A percentile compares a stretch with the other conserved stretches of the same genome.
phyloP scores from a whole-genome alignment of 1,140 invertebrate species.

The Galleria mellonella region DNA sequence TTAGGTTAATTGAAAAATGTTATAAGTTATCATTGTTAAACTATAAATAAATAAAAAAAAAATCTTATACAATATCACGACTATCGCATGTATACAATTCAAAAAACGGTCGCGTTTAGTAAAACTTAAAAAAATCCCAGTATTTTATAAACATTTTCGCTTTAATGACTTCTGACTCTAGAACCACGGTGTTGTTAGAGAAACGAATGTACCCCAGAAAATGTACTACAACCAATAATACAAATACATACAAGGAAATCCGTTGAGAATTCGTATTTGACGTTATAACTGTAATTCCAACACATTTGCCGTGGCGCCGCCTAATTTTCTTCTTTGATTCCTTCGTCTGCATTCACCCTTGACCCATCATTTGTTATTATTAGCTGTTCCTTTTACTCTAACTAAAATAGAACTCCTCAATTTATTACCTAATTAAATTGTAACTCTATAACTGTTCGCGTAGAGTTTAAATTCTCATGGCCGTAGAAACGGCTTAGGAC shows the following conservation, averaged over 20 bases:
- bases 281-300: conserved; percentile 9
- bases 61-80: too few species aligned
- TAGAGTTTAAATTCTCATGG: not conserved
- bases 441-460: not conserved
- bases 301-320: conserved; percentile 14
- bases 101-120: too few species aligned
- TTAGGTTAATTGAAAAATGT: too few species aligned
- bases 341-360: conserved; percentile 48
- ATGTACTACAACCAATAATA: not conserved
- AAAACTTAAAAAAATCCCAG: too few species aligned
- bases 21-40: too few species aligned
- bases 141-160: too few species aligned
- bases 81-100: too few species aligned
- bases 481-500: not conserved
- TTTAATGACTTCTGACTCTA: too few species aligned
- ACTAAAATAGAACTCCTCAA: conserved; percentile 16
- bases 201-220: too few species aligned
- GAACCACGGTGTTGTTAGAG: too few species aligned
- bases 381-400: conserved; percentile 29
- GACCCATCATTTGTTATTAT: conserved; percentile 60
- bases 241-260: not conserved
- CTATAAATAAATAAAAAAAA: too few species aligned
- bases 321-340: conserved; percentile 55
- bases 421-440: not conserved
- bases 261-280: conserved; percentile 6